Conservation (phyloP, 2,113 vertebrate genomes). For the Carollia perspicillata region DNA sequence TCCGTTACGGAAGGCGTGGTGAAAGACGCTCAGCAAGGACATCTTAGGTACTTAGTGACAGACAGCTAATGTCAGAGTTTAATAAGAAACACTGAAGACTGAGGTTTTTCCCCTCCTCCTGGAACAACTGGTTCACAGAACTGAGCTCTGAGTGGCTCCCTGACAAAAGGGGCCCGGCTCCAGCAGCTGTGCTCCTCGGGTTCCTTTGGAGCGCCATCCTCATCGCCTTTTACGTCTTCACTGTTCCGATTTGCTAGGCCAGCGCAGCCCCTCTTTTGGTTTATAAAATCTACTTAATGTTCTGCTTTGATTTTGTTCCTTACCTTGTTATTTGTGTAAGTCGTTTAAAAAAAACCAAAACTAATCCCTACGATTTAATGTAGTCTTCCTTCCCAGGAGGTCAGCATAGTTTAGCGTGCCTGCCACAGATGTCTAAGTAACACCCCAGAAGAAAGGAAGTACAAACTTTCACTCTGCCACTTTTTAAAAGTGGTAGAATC, state of each 20-base stretch:
- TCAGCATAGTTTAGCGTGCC: neutral
- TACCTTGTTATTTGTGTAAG: neutral
- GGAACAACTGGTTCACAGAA: neutral
- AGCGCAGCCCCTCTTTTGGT: neutral
- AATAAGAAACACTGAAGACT: neutral
- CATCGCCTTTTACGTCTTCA: slow-evolving; percentile 3
- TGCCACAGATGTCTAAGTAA: neutral
- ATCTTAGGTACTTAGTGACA: neutral
- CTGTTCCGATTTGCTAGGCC: neutral
- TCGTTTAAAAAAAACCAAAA: neutral
- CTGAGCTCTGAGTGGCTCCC: neutral
- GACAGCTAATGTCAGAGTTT: neutral
- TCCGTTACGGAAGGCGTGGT: neutral
- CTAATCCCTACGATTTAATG: neutral
- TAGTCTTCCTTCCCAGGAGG: neutral
- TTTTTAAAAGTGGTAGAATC: neutral
- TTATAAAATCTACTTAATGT: slow-evolving; percentile 18
- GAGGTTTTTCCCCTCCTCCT: neutral
- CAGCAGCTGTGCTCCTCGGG: neutral
- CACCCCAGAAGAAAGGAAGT: neutral
- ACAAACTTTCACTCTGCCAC: neutral
- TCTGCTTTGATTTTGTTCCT: slow-evolving; percentile 35
- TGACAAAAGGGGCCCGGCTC: neutral
- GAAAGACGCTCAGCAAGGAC: neutral
- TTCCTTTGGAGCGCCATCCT: slow-evolving; percentile 9